Evolutionary conservation across 2,113 vertebrate species (phyloP).

Genomic region (Anseranas semipalmata): DNA sequence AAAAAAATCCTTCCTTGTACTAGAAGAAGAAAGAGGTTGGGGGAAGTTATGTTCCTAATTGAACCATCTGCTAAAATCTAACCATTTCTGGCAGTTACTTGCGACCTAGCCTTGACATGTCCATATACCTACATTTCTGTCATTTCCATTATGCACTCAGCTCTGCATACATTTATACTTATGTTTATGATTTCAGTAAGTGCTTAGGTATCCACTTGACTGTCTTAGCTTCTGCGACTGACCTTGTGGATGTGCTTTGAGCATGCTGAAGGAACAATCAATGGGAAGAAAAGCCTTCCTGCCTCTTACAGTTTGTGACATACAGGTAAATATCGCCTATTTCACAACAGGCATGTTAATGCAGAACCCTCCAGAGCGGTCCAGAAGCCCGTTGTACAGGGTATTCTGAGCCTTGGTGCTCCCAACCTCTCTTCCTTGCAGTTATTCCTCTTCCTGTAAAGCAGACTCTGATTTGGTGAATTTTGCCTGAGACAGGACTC

Average conservation of each 20-base stretch:
- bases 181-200: background rate
- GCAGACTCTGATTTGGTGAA: background rate
- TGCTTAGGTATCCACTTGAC: background rate
- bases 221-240: background rate
- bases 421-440: background rate
- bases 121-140: background rate
- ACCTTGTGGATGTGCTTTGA: background rate
- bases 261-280: background rate
- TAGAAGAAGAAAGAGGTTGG: background rate
- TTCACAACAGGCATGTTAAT: background rate
- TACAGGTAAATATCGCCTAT: fast-evolving
- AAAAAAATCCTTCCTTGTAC: background rate
- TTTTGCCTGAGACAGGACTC: background rate
- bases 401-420: background rate
- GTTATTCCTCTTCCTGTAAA: background rate
- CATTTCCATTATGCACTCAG: background rate
- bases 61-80: background rate
- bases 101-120: background rate
- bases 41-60: background rate
- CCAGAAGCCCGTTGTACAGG: background rate
- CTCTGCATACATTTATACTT: background rate
- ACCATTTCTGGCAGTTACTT: background rate
- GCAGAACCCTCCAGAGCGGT: background rate
- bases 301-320: background rate
- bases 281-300: background rate